phyloP scores from a whole-genome alignment of 2,113 vertebrate genomes.

The Syrmaticus mikado region DNA sequence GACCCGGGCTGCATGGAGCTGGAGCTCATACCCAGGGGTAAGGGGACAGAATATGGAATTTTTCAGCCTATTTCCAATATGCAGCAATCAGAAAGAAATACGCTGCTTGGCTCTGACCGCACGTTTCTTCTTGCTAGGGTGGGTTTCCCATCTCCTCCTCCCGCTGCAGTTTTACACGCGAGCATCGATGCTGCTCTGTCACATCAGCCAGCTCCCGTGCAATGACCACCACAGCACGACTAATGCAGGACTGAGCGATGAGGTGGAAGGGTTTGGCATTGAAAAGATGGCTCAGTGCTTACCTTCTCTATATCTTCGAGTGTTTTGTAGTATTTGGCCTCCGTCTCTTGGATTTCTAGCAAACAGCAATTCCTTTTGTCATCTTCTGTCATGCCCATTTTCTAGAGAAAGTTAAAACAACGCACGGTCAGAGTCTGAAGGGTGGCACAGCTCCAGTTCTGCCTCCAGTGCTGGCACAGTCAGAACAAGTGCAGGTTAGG shows the following conservation, averaged over 20 bases:
- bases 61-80: not conserved
- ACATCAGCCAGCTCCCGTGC: not conserved
- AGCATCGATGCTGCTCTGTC: not conserved
- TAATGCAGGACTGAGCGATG: accelerated
- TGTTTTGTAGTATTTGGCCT: conserved; percentile 96
- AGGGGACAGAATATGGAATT: not conserved
- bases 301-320: conserved; percentile 97
- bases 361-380: conserved; percentile 97
- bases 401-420: conserved; percentile 73
- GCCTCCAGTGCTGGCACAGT: not conserved
- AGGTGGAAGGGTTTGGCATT: accelerated
- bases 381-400: conserved; percentile 98
- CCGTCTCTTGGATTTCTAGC: conserved; percentile 95
- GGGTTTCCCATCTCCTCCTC: not conserved
- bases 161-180: not conserved
- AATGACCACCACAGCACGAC: not conserved
- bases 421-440: accelerated
- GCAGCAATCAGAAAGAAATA: not conserved
- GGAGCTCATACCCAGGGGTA: not conserved
- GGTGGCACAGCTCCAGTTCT: not conserved
- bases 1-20: not conserved
- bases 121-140: not conserved
- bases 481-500: not conserved
- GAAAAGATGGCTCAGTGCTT: not conserved
- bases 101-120: not conserved